These are phyloP conservation scores for Eucera pruinosa DNA, from an alignment of 2,888 invertebrate species.

Conservation along the genomic window DNA sequence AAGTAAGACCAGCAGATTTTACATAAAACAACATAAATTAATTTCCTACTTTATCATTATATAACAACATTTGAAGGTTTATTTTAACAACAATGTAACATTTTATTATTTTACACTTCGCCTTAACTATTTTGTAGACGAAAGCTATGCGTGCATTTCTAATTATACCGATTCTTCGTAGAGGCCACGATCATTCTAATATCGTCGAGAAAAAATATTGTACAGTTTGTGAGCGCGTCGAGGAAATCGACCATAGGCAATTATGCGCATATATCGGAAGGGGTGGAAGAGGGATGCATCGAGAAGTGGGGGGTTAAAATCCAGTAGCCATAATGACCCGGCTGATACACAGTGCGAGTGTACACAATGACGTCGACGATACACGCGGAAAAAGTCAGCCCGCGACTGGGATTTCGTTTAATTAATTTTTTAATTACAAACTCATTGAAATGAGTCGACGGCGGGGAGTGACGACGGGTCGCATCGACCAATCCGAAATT, in stretches of 20 bases:
- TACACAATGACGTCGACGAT: constrained; percentile 67
- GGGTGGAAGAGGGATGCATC: constrained; percentile 22
- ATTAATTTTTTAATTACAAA: constrained; percentile 78
- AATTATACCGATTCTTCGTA: too few relatives aligned
- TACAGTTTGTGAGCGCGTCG: constrained; percentile 33
- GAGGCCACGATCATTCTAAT: too few relatives aligned
- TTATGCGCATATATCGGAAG: constrained; percentile 64
- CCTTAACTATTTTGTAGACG: too few relatives aligned
- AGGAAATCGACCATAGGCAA: constrained; percentile 71
- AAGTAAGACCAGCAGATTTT: too few relatives aligned
- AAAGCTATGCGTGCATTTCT: too few relatives aligned
- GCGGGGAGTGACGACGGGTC: constrained; percentile 33
- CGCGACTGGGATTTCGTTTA: constrained; percentile 74
- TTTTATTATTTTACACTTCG: too few relatives aligned
- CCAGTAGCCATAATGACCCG: constrained; percentile 70
- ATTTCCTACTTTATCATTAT: too few relatives aligned
- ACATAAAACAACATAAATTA: too few relatives aligned
- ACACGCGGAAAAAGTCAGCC: constrained; percentile 68
- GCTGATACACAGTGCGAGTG: constrained; percentile 60
- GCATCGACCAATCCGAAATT: constrained; percentile 61
- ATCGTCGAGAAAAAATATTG: constrained; percentile 1
- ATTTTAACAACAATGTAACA: too few relatives aligned
- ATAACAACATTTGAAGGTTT: too few relatives aligned
- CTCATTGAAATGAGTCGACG: constrained; percentile 68
- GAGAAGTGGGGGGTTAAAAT: constrained; percentile 58